Evolutionary conservation across 2,113 vertebrate genomes (phyloP).

Genomic region (Stigmatopora nigra): DNA sequence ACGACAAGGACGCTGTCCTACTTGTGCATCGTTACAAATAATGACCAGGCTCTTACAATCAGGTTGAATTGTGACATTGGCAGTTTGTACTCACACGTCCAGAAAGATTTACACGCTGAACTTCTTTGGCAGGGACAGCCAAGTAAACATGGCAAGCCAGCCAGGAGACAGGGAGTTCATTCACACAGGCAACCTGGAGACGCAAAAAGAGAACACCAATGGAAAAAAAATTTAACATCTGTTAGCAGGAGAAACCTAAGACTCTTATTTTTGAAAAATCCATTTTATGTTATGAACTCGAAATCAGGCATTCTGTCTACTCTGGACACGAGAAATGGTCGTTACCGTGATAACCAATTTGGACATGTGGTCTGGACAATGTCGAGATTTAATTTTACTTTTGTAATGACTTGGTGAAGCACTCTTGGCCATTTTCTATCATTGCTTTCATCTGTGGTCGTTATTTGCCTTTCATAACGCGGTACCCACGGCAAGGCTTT

Average conservation of each 20-base stretch:
- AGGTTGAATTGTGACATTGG: background rate
- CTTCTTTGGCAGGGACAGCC: background rate
- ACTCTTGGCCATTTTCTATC: background rate
- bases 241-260: background rate
- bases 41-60: background rate
- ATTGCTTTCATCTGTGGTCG: background rate
- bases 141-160: constrained; percentile 31
- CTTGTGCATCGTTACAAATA: background rate
- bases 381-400: constrained; percentile 36
- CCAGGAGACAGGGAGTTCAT: constrained; percentile 22
- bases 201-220: background rate
- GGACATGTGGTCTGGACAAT: constrained; percentile 43
- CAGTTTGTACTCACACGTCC: background rate
- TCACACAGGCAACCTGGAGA: constrained; percentile 10
- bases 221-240: background rate
- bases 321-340: constrained; percentile 27
- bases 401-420: constrained; percentile 12
- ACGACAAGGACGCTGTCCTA: background rate
- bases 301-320: constrained; percentile 16
- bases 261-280: constrained; percentile 14
- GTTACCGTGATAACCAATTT: constrained; percentile 43
- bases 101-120: background rate
- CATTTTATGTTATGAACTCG: constrained; percentile 28
- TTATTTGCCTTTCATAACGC: constrained; percentile 3
- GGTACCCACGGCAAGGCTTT: background rate